Base-by-base conservation (phyloP, 2,113 vertebrate species). In the Ciconia maguari region DNA sequence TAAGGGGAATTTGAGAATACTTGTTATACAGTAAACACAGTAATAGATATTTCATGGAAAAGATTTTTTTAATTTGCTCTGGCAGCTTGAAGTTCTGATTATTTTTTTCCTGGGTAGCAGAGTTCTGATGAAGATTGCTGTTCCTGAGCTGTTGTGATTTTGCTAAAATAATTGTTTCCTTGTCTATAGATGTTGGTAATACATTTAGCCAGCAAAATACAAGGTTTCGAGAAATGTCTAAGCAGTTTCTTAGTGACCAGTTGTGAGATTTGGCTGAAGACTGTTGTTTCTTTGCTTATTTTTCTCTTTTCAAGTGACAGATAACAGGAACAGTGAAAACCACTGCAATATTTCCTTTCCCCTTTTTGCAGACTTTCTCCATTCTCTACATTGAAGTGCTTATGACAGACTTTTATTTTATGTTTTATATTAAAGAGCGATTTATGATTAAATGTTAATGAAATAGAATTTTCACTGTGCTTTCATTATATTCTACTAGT, bases 361-460 rank as follows among this genome's bases (percentile, higher is more conserved):
- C 97, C 97, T 98, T 98, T 98, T 97, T 94, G 96, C 97, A 96
- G 98, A 97, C 96, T 98, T 98, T 97, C 98, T 97, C 97, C 97
- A 94, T 98, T 99, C 96, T 98, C 97, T 98, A 97, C 97, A 98
- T 98, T 98, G 98, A 98, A 99, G 98, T 98, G 98, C 98, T 99
- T 98, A 96, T 98, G 98, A 99, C 98, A 99, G 98, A 98, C 98
- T 99, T 97, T 99, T 99, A 99, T 98, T 99, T 98, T 98, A 98
- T 99, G 97, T 98, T 98, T 99, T 98, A 98, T 98, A 99, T 99
- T 98, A 99, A 99, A 99, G 98, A 98, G 98, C 98, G 98, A 99
- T 99, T 98, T 98, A 97, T 97, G 97, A 99, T 99, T 98, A 99
- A 99, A 99, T 98, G 96, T 99, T 99, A 99, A 99, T 99, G 98